Base-by-base conservation (phyloP, 2,888 invertebrate species). In the Oithona nana region DNA sequence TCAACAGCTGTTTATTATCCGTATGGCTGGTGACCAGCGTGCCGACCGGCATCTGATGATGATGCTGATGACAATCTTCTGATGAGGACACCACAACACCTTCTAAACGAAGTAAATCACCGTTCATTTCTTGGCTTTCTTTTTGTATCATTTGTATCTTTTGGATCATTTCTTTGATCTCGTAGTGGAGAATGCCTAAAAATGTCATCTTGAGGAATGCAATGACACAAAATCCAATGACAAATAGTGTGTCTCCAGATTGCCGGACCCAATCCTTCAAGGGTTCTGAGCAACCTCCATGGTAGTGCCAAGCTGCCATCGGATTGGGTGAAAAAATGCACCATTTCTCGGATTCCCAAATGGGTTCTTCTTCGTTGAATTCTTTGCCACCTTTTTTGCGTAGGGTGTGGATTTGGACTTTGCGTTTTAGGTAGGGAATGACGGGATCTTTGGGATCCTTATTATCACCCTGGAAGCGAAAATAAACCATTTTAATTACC, bases 101-200 rank as follows among this genome's bases (percentile, higher is more conserved):
- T n/a, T n/a, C n/a, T n/a, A n/a, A n/a, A n/a, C n/a, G n/a, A n/a
- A n/a, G 24, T 16, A 59, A 28, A 49, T 59, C 59, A 16, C 59
- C 59, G 49, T 59, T 59, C 50, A 59, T 49, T 24, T 49, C 20
- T 8, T 59, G 31, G 22, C 24, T 49, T 70, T 84, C 84, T 65
- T 79, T 81, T 69, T 81, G 81, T 66, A 88, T 76, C 71, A 88
- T 80, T 70, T 83, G 82, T 72, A 88, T 88, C 76, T 88, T 88
- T 73, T 88, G 86, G 71, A 88, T 87, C 88, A 88, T 88, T 74
- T 88, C 88, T 67, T 84, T 81, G 71, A 88, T 87, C 77, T 88
- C 87, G 76, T 71, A 75, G 67, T 86, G 81, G 68, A 88, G 78
- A 69, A 88, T 86, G 65, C 86, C 87, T 67, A 88, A 81, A 79